Evolutionary conservation across 1,140 invertebrate genomes (phyloP).

Genomic region (Coelopa frigida): DNA sequence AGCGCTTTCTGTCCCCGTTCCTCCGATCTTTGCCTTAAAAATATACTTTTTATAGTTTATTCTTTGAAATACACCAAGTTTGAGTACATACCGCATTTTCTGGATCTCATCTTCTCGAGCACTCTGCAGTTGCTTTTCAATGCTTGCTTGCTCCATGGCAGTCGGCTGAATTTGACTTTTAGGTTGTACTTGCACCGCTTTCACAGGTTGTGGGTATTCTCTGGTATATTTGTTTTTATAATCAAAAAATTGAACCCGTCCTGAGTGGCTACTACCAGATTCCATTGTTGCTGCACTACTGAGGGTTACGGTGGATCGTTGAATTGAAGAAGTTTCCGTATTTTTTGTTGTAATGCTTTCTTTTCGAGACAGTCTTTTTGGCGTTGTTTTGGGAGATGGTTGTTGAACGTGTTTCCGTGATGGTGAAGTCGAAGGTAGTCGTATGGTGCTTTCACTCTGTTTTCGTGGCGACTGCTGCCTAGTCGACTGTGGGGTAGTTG

Average conservation of each 20-base stretch:
- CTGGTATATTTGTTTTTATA: conserved; percentile 34
- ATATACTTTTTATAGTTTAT: conserved; percentile 2
- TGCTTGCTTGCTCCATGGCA: conserved; percentile 32
- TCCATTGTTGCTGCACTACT: too few relatives aligned
- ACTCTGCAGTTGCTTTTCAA: conserved; percentile 22
- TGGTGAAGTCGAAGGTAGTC: too few relatives aligned
- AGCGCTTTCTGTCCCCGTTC: conserved; percentile 33
- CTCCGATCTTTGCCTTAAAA: conserved; percentile 22
- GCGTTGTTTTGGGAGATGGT: too few relatives aligned
- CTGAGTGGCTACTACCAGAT: neutral
- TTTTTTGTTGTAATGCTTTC: too few relatives aligned
- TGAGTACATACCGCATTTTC: conserved; percentile 18
- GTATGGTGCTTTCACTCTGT: too few relatives aligned
- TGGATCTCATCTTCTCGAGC: conserved; percentile 23
- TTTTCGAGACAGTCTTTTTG: too few relatives aligned
- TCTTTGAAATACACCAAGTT: neutral
- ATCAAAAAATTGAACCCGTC: conserved; percentile 32
- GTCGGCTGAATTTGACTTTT: conserved; percentile 19
- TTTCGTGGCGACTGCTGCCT: conserved; percentile 14
- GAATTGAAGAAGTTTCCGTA: neutral
- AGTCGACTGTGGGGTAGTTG: neutral
- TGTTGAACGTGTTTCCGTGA: too few relatives aligned
- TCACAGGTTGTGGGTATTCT: conserved; percentile 21
- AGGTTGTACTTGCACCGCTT: conserved; percentile 18
- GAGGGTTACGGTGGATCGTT: neutral